phyloP scores from a whole-genome alignment of 2,113 vertebrate species.

The Pycnonotus jocosus region DNA sequence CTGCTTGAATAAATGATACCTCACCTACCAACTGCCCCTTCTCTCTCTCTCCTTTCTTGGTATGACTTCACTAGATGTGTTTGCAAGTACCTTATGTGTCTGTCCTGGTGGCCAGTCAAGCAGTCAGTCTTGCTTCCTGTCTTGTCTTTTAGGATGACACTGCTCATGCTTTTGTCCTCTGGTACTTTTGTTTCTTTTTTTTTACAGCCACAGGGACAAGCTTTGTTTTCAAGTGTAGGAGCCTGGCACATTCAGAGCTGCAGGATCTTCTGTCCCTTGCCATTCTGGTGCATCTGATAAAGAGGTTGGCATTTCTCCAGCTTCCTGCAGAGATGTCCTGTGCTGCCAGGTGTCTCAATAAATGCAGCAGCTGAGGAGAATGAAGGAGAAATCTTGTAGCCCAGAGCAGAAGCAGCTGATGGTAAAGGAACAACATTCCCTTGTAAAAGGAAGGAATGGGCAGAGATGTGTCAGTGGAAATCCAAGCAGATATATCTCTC shows the following conservation, averaged over 20 bases:
- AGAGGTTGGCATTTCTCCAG: neutral
- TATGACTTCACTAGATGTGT: neutral
- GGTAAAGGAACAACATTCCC: neutral
- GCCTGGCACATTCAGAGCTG: neutral
- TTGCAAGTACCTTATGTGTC: neutral
- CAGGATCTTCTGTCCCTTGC: neutral
- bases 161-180: neutral
- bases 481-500: neutral
- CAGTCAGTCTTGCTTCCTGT: neutral
- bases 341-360: neutral
- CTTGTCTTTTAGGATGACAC: neutral
- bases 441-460: neutral
- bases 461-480: neutral
- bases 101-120: neutral
- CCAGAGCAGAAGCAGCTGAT: neutral
- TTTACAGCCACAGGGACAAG: neutral
- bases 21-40: neutral
- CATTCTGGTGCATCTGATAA: neutral
- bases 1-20: conserved; percentile 16
- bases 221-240: neutral
- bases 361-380: neutral
- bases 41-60: neutral
- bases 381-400: neutral
- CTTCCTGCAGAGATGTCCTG: neutral
- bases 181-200: neutral